phyloP scores from a whole-genome alignment of 2,113 vertebrate genomes.

The Trinectes maculatus region DNA sequence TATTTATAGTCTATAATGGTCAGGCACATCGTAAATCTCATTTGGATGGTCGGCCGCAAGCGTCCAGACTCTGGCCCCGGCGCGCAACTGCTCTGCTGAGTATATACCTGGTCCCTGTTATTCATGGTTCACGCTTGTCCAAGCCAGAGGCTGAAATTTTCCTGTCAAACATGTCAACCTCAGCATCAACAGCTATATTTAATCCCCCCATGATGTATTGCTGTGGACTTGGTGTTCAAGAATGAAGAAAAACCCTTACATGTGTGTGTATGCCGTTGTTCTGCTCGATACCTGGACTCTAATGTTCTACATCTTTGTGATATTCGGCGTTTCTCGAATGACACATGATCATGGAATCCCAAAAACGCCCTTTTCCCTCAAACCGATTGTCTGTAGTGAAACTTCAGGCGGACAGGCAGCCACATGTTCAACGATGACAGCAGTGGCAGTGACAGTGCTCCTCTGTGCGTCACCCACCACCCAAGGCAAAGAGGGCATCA shows the following conservation, averaged over 20 bases:
- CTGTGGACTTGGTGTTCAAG: neutral
- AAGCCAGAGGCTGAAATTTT: conserved; percentile 45
- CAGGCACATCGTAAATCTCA: conserved; percentile 70
- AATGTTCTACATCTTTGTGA: too few relatives aligned
- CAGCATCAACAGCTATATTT: conserved; percentile 50
- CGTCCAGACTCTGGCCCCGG: conserved; percentile 47
- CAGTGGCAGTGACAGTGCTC: conserved; percentile 55
- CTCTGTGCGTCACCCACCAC: conserved; percentile 64
- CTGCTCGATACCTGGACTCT: conserved; percentile 33
- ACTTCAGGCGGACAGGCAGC: conserved; percentile 35
- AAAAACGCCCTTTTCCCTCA: conserved; percentile 34
- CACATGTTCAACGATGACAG: conserved; percentile 49
- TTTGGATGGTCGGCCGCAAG: conserved; percentile 52
- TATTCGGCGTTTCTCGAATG: too few relatives aligned
- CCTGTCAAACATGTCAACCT: conserved; percentile 50
- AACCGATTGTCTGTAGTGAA: conserved; percentile 37
- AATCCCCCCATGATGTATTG: conserved; percentile 3
- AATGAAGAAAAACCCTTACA: conserved; percentile 19
- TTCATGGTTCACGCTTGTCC: conserved; percentile 48
- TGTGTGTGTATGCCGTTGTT: conserved; percentile 17
- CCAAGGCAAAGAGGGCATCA: conserved; percentile 60
- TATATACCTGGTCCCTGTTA: conserved; percentile 63
- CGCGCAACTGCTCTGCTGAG: conserved; percentile 40
- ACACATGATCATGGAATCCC: conserved; percentile 35
- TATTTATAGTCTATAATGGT: conserved; percentile 71